These are phyloP conservation scores for Melanaphis sacchari DNA, from an alignment of 1,140 invertebrate genomes.

Conservation along the genomic window DNA sequence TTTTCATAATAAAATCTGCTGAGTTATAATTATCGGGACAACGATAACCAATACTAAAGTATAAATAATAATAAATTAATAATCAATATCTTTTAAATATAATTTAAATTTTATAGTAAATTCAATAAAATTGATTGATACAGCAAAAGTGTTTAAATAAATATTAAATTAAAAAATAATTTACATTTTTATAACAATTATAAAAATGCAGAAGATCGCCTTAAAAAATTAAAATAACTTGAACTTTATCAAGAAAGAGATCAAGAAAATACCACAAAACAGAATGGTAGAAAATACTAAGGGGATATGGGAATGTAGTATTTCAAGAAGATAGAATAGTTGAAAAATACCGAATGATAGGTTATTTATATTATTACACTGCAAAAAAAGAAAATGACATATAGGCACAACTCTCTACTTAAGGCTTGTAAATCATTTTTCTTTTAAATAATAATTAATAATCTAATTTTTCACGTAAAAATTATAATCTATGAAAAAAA, in stretches of 20 bases:
- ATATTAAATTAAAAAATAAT: background rate
- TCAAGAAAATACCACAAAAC: too few species aligned
- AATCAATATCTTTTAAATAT: background rate
- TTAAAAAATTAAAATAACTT: too few species aligned
- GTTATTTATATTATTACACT: background rate
- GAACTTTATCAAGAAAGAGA: too few species aligned
- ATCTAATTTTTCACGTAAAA: too few species aligned
- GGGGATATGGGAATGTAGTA: too few species aligned
- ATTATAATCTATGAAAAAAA: too few species aligned
- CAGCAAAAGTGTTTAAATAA: background rate
- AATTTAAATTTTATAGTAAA: background rate
- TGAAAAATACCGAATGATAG: background rate
- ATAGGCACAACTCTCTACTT: too few species aligned
- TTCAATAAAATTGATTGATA: background rate
- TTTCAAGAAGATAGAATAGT: too few species aligned
- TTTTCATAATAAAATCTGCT: slow-evolving; percentile 90
- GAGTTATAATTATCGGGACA: slow-evolving; percentile 88
- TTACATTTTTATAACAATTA: background rate
- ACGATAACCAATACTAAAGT: slow-evolving; percentile 74
- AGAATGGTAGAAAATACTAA: too few species aligned
- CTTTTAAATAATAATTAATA: too few species aligned
- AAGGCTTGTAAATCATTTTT: too few species aligned
- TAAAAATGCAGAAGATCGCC: too few species aligned
- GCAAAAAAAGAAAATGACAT: background rate
- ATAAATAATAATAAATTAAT: background rate